Conservation (phyloP, 2,797 vertebrate genomes). For the Danio aesculapii region DNA sequence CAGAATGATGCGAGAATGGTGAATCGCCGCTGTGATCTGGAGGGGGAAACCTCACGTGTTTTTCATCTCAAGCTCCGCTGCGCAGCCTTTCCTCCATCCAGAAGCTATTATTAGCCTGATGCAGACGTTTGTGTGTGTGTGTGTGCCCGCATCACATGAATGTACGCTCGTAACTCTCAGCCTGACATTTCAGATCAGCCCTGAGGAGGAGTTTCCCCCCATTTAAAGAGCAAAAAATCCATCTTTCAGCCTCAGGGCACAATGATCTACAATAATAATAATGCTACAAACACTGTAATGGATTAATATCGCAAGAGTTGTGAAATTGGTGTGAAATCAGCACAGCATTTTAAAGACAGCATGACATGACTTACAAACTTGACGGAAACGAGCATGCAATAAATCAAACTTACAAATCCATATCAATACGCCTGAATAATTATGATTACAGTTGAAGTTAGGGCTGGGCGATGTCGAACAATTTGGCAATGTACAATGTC, state of each 20-base stretch:
- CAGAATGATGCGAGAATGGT: too few relatives aligned
- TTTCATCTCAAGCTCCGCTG: conserved; percentile 24
- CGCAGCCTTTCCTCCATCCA: conserved; percentile 28
- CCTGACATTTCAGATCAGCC: conserved; percentile 29
- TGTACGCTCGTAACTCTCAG: background rate
- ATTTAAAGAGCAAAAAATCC: background rate
- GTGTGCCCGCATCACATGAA: conserved; percentile 37
- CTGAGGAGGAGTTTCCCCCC: background rate
- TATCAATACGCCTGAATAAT: too few relatives aligned
- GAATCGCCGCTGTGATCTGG: background rate
- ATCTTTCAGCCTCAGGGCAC: background rate
- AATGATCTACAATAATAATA: background rate
- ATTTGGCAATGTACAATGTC: too few relatives aligned
- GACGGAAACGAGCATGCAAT: too few relatives aligned
- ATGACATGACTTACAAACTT: too few relatives aligned
- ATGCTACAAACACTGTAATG: background rate
- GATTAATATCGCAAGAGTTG: too few relatives aligned
- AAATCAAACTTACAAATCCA: too few relatives aligned
- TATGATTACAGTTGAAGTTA: too few relatives aligned
- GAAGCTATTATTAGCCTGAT: conserved; percentile 43
- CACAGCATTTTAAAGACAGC: background rate
- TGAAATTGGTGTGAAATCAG: background rate
- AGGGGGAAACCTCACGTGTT: background rate
- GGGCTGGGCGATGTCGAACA: too few relatives aligned
- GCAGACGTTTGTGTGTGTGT: background rate